Conservation (phyloP, 1,140 invertebrate species). For the Zaprionus kolodkinae region DNA sequence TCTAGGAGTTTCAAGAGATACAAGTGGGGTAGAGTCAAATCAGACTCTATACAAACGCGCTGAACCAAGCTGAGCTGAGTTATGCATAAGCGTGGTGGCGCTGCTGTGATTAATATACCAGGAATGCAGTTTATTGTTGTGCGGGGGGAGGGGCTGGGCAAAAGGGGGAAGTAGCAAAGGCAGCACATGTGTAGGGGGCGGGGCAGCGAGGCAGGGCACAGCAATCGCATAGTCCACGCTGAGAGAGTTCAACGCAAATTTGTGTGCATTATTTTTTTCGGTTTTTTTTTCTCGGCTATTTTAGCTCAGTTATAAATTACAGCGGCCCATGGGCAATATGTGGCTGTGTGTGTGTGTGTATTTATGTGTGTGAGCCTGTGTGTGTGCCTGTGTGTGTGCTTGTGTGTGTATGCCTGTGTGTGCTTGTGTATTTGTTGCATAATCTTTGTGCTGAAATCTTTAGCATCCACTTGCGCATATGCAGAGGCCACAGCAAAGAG, state of each 20-base stretch:
- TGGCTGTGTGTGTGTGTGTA: background rate
- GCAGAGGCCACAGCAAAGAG: slow-evolving; percentile 34
- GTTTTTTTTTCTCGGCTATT: slow-evolving; percentile 71
- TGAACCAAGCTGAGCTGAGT: slow-evolving; percentile 30
- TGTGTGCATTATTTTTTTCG: slow-evolving; percentile 66
- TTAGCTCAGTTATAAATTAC: slow-evolving; percentile 82
- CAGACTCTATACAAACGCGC: background rate
- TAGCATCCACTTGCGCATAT: slow-evolving; percentile 70
- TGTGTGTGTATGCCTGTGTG: slow-evolving; percentile 6
- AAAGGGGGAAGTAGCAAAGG: slow-evolving; percentile 4
- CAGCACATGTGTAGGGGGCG: slow-evolving; percentile 23
- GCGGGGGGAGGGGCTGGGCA: background rate
- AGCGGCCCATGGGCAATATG: slow-evolving; percentile 56
- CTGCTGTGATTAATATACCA: slow-evolving; percentile 77
- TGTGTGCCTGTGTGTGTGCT: slow-evolving; percentile 19
- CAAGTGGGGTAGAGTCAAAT: background rate
- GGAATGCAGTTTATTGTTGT: slow-evolving; percentile 78
- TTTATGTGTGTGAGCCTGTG: background rate
- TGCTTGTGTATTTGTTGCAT: slow-evolving; percentile 61
- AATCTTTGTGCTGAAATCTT: slow-evolving; percentile 77
- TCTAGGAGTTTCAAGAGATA: background rate
- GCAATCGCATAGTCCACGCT: slow-evolving; percentile 11
- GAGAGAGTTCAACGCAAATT: slow-evolving; percentile 61
- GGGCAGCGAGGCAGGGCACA: too few species aligned
- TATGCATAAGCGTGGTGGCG: slow-evolving; percentile 54